Percentiles rank a stretch among this genome's conserved stretches.
Evolutionary conservation across 53 echinoderm and acorn worm genomes (phyloP).

Genomic region (Stichopus horrens): DNA sequence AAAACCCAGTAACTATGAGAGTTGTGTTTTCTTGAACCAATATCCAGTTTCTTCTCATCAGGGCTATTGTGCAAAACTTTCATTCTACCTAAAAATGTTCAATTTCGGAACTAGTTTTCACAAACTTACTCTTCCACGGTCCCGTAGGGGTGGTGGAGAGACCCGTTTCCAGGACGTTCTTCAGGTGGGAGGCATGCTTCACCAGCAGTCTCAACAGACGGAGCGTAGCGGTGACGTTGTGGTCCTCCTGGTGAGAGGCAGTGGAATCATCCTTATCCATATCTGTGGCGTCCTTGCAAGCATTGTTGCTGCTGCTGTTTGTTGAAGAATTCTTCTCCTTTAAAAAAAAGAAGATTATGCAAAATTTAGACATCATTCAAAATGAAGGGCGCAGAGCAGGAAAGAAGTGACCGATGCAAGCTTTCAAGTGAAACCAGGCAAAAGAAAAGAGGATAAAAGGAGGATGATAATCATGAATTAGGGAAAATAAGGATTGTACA

Average conservation of each 20-base stretch:
- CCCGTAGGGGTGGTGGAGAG: slow-evolving; percentile 91
- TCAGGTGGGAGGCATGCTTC: slow-evolving; percentile 91
- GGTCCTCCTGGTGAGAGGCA: slow-evolving; percentile 69
- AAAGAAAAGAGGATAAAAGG: too few species aligned
- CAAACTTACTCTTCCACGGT: slow-evolving; percentile 91
- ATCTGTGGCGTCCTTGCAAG: slow-evolving; percentile 5
- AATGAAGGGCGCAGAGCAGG: too few species aligned
- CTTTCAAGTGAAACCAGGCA: too few species aligned
- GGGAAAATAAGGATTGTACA: too few species aligned
- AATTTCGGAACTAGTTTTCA: background rate
- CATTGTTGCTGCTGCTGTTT: slow-evolving; percentile 25
- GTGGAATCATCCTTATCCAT: background rate
- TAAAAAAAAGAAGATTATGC: background rate
- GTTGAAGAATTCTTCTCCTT: background rate
- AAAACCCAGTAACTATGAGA: too few species aligned
- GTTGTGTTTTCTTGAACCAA: too few species aligned
- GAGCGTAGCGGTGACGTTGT: slow-evolving; percentile 92
- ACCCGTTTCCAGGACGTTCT: slow-evolving; percentile 89
- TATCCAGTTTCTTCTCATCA: too few species aligned
- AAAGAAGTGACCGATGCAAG: too few species aligned
- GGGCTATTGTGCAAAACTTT: too few species aligned
- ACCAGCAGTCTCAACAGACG: slow-evolving; percentile 82
- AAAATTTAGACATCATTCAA: background rate
- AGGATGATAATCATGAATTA: too few species aligned
- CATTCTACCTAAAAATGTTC: background rate